Evolutionary conservation across 1,140 invertebrate species (phyloP).

Genomic region (Eupeodes corollae): DNA sequence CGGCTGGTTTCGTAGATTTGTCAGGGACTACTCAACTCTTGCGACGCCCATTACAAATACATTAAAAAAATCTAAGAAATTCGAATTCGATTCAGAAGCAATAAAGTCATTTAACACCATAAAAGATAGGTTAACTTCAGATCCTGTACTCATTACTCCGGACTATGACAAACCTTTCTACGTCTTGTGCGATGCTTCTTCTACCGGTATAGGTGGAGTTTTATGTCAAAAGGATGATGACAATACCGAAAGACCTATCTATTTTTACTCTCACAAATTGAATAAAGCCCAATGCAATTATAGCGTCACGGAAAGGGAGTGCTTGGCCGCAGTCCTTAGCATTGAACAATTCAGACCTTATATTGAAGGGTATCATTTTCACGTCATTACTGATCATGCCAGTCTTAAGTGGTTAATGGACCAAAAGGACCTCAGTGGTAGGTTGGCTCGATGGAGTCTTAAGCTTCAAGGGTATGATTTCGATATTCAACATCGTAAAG

Average conservation of each 20-base stretch:
- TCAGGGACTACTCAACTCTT: conserved; percentile 3
- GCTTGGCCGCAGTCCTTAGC: conserved; percentile 33
- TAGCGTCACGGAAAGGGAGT: conserved; percentile 33
- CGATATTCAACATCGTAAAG: conserved; percentile 21
- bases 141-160: conserved; percentile 25
- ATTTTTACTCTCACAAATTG: conserved; percentile 24
- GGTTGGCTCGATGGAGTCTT: too few relatives aligned
- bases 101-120: conserved; percentile 22
- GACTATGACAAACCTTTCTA: conserved; percentile 25
- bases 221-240: conserved; percentile 21
- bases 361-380: conserved; percentile 30
- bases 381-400: conserved; percentile 24
- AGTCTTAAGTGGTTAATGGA: too few relatives aligned
- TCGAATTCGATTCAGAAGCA: conserved; percentile 18
- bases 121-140: conserved; percentile 17
- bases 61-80: neutral
- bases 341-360: conserved; percentile 37
- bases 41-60: conserved; percentile 4
- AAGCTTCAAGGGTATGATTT: conserved; percentile 16
- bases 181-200: conserved; percentile 32
- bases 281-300: conserved; percentile 8
- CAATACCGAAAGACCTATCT: conserved; percentile 13
- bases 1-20: conserved; percentile 5
- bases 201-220: conserved; percentile 25
- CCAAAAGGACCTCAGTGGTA: too few relatives aligned